phyloP scores from a whole-genome alignment of 2,797 vertebrate species.

The Tachyglossus aculeatus region DNA sequence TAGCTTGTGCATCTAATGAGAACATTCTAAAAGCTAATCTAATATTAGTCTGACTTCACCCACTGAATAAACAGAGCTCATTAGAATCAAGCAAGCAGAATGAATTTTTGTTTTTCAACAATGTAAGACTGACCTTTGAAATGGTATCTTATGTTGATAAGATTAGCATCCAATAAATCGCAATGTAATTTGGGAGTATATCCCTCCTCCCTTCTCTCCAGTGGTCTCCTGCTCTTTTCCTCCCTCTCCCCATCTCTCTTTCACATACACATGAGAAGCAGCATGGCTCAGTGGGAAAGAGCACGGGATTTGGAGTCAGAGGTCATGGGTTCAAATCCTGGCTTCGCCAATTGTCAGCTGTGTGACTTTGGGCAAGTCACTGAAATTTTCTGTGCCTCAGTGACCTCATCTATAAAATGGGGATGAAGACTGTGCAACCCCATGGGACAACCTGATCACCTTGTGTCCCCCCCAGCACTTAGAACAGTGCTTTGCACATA shows the following conservation, averaged over 20 bases:
- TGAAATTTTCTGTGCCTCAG: too few relatives aligned
- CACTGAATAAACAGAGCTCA: conserved; percentile 29
- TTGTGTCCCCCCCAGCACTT: too few relatives aligned
- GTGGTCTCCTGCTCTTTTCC: not conserved
- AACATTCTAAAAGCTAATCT: conserved; percentile 38
- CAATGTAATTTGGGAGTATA: conserved; percentile 18
- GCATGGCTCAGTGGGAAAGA: too few relatives aligned
- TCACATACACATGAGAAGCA: conserved; percentile 14
- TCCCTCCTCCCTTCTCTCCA: too few relatives aligned
- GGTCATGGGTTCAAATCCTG: too few relatives aligned
- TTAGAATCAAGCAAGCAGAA: conserved; percentile 30
- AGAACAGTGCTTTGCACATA: too few relatives aligned
- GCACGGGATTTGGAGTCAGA: too few relatives aligned
- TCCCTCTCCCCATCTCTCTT: not conserved
- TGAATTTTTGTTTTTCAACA: not conserved
- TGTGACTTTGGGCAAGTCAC: too few relatives aligned
- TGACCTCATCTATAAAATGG: too few relatives aligned
- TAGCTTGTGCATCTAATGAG: conserved; percentile 8
- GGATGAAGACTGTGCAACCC: too few relatives aligned
- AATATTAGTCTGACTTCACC: conserved; percentile 29
- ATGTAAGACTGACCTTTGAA: conserved; percentile 33
- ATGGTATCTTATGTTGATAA: conserved; percentile 28
- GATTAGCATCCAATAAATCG: conserved; percentile 38
- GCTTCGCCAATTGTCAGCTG: too few relatives aligned
- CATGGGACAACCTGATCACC: too few relatives aligned